Base-by-base conservation (phyloP, 1,140 invertebrate species). In the Maconellicoccus hirsutus region DNA sequence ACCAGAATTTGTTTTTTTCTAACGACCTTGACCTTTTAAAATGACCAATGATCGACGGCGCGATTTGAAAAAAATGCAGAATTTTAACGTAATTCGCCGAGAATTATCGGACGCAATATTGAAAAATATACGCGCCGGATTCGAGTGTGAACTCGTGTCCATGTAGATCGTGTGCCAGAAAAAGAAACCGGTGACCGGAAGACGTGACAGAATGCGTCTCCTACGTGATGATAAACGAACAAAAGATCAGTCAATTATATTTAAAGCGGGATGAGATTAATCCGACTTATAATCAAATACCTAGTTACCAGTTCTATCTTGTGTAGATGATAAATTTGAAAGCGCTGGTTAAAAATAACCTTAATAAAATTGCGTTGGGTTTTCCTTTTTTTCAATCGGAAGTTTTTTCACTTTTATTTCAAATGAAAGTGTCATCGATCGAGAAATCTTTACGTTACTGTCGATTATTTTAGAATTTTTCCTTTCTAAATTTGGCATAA, bases 121-220 rank as follows among this genome's bases (percentile, higher is more conserved):
- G 33, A 38, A 38, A 38, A 33, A 33, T 33, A 33, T 6, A 12
- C 29, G 29, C 3, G 29, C 29, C 4, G 29, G 52, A 14, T 25
- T 10, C 61, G 16, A 66, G 61, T 66, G 19, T 66, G 61, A 66
- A 66, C 25, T 66, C 61, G 61, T 66, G 61, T 16, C 61, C 61
- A 66, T 66, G 61, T 66, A 66, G 25, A 66, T 66, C 61, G 21
- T 66, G 61, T 66, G 61, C 61, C 61, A 66, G 61, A 66, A 66
- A 66, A 66, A 52, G 42, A 52, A 66, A 66, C 61, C 61, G 61
- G 61, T 66, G 61, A 66, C 61, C 61, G 61, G 61, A 66, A 66
- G 61, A 66, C 61, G 61, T 66, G 61, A 66, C 61, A 66, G 61
- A 66, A 66, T 66, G 61, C 61, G 61, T 66, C 61, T 66, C 61